These are phyloP conservation scores for Dryococelus australis DNA, from an alignment of 2,888 invertebrate species.

Conservation along the genomic window DNA sequence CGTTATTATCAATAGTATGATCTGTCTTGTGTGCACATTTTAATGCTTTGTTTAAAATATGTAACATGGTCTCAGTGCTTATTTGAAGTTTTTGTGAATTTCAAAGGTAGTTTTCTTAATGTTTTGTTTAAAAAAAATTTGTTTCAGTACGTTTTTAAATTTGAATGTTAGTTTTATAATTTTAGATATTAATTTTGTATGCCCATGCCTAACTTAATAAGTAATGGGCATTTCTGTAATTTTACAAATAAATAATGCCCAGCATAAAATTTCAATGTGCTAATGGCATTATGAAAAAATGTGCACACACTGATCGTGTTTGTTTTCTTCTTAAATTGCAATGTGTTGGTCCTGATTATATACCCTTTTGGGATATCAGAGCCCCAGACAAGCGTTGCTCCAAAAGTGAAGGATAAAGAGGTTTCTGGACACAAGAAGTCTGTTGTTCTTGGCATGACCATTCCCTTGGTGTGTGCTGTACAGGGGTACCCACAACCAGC, in stretches of 20 bases:
- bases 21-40: too few relatives aligned
- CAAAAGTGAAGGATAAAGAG: slow-evolving; percentile 46
- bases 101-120: too few relatives aligned
- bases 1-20: too few relatives aligned
- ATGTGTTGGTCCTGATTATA: not conserved
- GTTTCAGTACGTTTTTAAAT: too few relatives aligned
- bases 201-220: not conserved
- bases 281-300: too few relatives aligned
- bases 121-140: too few relatives aligned
- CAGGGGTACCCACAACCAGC: slow-evolving; percentile 58
- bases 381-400: slow-evolving; percentile 49
- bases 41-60: slow-evolving; percentile 17
- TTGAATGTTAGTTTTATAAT: too few relatives aligned
- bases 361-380: slow-evolving; percentile 42
- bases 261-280: too few relatives aligned
- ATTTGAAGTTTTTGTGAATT: too few relatives aligned
- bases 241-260: too few relatives aligned
- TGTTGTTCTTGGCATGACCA: slow-evolving; percentile 61
- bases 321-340: not conserved
- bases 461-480: slow-evolving; percentile 62
- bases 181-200: too few relatives aligned
- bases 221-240: not conserved
- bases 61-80: too few relatives aligned
- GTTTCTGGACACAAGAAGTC: slow-evolving; percentile 38
- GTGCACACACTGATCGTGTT: not conserved